These are phyloP conservation scores for Belgica antarctica DNA, from an alignment of 2,888 invertebrate genomes.

Conservation along the genomic window DNA sequence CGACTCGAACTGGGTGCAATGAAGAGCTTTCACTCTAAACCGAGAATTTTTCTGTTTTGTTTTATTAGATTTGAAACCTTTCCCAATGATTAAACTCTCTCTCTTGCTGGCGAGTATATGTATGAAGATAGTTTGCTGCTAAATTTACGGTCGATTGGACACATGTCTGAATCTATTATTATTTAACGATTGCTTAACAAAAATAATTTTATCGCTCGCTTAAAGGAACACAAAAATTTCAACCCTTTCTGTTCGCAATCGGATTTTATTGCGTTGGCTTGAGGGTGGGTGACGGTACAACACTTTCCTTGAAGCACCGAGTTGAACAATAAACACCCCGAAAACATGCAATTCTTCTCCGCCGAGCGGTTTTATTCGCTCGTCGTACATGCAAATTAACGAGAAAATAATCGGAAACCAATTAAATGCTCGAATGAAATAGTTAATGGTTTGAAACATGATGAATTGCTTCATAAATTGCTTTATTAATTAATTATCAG, in stretches of 20 bases:
- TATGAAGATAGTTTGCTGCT: constrained; percentile 1
- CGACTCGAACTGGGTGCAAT: neutral
- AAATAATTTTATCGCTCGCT: constrained; percentile 8
- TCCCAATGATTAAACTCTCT: constrained; percentile 40
- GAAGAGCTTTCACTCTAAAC: neutral
- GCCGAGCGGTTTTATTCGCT: no score
- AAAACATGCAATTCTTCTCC: no score
- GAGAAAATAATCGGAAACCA: constrained; percentile 9
- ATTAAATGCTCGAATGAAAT: neutral
- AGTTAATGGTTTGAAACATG: no score
- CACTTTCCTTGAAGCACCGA: neutral
- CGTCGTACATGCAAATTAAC: neutral
- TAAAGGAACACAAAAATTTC: neutral
- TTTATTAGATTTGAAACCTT: constrained; percentile 40
- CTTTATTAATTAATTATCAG: neutral
- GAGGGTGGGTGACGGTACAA: neutral
- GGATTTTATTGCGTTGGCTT: neutral
- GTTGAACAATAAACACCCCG: no score
- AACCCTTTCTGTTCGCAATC: neutral
- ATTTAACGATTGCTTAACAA: neutral
- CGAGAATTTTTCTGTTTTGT: no score
- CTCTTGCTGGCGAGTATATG: constrained; percentile 17
- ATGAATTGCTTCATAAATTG: neutral
- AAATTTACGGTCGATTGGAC: constrained; percentile 33
- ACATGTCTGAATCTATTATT: constrained; percentile 40